Percentiles rank a stretch among this genome's conserved stretches.
These are phyloP conservation scores for Euphonia xanthogaster DNA, from an alignment of 2,797 vertebrate species.

Conservation along the genomic window DNA sequence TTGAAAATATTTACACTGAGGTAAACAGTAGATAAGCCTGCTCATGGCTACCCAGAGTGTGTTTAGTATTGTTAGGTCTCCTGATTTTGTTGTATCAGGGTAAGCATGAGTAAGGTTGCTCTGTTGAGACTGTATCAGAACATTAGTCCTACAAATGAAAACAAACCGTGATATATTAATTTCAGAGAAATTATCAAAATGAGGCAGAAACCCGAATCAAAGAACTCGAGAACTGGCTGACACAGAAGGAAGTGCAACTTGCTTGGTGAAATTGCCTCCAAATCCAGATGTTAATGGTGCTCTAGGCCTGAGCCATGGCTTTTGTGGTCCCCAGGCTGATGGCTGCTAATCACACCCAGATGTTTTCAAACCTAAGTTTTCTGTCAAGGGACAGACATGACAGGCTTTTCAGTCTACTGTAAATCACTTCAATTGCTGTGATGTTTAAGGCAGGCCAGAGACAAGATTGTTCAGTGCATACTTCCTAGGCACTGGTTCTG, in stretches of 20 bases:
- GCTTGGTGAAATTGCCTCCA: neutral
- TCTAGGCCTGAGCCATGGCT: neutral
- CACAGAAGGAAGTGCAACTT: neutral
- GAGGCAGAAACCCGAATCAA: neutral
- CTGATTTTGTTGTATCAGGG: neutral
- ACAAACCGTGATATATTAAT: neutral
- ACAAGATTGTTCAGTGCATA: accelerated
- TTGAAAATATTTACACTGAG: neutral
- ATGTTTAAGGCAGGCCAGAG: neutral
- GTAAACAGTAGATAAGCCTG: neutral
- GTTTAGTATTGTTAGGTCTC: neutral
- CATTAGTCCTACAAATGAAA: neutral
- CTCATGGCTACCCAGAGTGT: neutral
- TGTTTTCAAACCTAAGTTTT: neutral
- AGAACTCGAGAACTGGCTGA: neutral
- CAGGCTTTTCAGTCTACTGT: neutral
- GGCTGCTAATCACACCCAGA: neutral
- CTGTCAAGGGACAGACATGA: neutral
- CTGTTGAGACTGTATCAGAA: neutral
- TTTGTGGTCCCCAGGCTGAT: neutral
- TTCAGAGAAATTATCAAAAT: neutral
- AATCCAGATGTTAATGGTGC: neutral
- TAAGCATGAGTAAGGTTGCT: neutral
- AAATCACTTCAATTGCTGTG: neutral
- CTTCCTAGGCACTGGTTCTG: neutral